Percentiles rank a stretch among this genome's conserved stretches.
Evolutionary conservation across 2,113 vertebrate species (phyloP).

Genomic region (Calidris pygmaea): DNA sequence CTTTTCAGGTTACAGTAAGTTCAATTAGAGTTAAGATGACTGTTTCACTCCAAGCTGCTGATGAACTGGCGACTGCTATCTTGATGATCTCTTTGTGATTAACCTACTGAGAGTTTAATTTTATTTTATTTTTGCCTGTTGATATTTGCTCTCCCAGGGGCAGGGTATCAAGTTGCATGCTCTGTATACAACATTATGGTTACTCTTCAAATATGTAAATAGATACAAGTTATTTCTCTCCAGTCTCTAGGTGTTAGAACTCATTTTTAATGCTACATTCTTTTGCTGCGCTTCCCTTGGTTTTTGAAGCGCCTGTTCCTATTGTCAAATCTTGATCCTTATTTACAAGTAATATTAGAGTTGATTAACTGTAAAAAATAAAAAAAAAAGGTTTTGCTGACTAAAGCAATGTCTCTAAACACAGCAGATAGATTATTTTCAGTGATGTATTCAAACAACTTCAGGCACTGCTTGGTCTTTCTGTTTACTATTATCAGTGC

Average conservation of each 20-base stretch:
- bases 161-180: background rate
- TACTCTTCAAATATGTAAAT: background rate
- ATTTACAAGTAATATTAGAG: background rate
- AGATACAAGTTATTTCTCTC: background rate
- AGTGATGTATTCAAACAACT: background rate
- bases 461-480: background rate
- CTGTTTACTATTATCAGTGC: background rate
- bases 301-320: background rate
- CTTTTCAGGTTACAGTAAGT: background rate
- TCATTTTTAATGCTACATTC: background rate
- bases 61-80: background rate
- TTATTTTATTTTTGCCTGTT: background rate
- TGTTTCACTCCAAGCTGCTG: background rate
- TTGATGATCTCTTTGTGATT: slow-evolving; percentile 21
- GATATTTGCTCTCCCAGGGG: background rate
- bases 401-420: background rate
- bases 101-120: background rate
- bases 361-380: background rate
- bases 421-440: background rate
- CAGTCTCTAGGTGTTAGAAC: background rate
- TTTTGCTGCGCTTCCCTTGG: background rate
- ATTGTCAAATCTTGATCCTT: background rate
- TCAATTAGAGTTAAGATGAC: background rate
- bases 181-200: background rate
- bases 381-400: background rate